Conservation (phyloP, 1,140 invertebrate genomes). For the Cydia pomonella region DNA sequence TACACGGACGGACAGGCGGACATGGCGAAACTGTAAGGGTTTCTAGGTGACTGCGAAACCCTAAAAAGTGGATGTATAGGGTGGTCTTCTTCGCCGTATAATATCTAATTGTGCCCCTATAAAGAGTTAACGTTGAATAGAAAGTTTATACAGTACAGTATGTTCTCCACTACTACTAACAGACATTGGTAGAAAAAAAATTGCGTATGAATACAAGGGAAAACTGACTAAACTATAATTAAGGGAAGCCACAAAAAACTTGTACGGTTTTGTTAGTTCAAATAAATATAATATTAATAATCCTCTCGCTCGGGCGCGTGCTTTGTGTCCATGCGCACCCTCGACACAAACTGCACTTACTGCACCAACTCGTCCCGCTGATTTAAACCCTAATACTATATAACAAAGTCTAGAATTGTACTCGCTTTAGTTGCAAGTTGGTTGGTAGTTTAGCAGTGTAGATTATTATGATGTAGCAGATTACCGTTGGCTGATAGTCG, state of each 20-base stretch:
- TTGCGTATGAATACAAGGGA: not conserved
- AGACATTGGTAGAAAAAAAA: too few species aligned
- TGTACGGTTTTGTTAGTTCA: conserved; percentile 10
- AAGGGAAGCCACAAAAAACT: conserved; percentile 12
- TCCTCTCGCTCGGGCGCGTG: conserved; percentile 10
- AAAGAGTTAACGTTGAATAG: too few species aligned
- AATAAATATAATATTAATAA: conserved; percentile 32
- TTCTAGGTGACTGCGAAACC: too few species aligned
- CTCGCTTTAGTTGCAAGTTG: not conserved
- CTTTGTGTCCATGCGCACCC: conserved; percentile 8
- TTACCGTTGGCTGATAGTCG: not conserved
- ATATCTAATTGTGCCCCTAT: too few species aligned
- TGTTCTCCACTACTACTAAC: too few species aligned
- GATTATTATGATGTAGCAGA: conserved; percentile 14
- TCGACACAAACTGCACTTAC: not conserved
- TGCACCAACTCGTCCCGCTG: not conserved
- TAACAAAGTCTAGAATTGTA: not conserved
- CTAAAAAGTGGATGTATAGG: too few species aligned
- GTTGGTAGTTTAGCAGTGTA: not conserved
- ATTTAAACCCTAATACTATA: not conserved
- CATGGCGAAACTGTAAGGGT: too few species aligned
- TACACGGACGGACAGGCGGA: too few species aligned
- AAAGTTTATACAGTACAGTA: too few species aligned
- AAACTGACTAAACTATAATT: conserved; percentile 10
- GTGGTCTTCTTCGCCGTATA: too few species aligned